Evolutionary conservation across 1,140 invertebrate species (phyloP), one percentile per base, ranked within the genome.

Genomic region (Sminthurides bifidus): DNA sequence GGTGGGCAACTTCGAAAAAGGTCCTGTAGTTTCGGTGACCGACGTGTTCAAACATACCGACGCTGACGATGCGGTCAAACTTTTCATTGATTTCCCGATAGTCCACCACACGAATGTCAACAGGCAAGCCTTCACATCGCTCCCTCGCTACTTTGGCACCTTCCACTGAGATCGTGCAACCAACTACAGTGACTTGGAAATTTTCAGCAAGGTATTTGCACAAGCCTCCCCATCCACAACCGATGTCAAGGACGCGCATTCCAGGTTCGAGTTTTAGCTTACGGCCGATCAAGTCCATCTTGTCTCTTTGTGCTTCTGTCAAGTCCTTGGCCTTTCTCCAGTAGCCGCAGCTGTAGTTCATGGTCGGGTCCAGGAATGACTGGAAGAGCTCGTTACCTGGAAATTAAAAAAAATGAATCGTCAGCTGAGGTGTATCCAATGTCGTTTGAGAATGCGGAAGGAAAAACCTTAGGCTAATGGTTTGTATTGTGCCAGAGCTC

Each of bases 221-320:
- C 2, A 63, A 43, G 35, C 59, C 59, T 27, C 68, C 68, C 67
- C 66, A 69, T 3, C 68, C 58, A 33, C 58, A 69, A 52, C 65
- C 68, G 31, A 56, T 40, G 5, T 55, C 53, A 15, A 55, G 26
- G 27, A 55, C 53, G 24, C 37, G 40, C 44, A 56, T 56, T 26
- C 30, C 31, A 1, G 30, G 31, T 41, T 49, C 30, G 33, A 56
- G 27, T 23, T 49, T 49, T 17, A 49, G 8, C 40, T 56, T 38
- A n/a, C 26, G 27, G 3, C 27, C 33, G 33, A 48, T 40, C 6
- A 49, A 30, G 2, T 56, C 33, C 35, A 48, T 49, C 30, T 38
- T 38, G 12, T 49, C 19, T 6, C 45, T 8, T 26, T 45, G 27
- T 12, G 23, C 35, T 40, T 37, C 3, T 2, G 38, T 21, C 2